phyloP scores from a whole-genome alignment of 2,113 vertebrate genomes.

The Nesospiza acunhae region DNA sequence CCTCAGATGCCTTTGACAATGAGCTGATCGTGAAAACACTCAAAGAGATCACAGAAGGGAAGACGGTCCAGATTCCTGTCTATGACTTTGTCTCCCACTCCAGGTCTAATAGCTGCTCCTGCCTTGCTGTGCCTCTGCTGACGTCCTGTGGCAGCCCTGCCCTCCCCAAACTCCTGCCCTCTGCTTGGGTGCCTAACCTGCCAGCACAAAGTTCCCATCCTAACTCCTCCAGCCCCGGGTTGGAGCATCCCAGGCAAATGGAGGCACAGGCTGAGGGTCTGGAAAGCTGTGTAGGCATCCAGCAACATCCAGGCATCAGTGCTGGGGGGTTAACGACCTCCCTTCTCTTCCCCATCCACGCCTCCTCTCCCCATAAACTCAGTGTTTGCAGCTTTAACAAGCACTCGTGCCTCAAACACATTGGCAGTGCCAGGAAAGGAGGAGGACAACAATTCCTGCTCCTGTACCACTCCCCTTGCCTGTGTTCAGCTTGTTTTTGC shows the following conservation, averaged over 20 bases:
- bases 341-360: background rate
- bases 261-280: background rate
- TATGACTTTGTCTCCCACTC: slow-evolving; percentile 97
- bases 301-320: background rate
- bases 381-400: background rate
- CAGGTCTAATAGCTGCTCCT: slow-evolving; percentile 75
- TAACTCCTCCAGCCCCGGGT: background rate
- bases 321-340: background rate
- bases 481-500: background rate
- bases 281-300: background rate
- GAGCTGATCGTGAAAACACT: slow-evolving; percentile 92
- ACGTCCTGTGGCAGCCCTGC: background rate
- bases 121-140: background rate
- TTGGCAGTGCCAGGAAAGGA: background rate
- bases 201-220: background rate
- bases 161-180: background rate
- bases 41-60: slow-evolving; percentile 86
- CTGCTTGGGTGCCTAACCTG: background rate
- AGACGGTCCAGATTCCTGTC: slow-evolving; percentile 93
- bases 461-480: background rate
- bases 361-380: background rate
- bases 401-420: background rate
- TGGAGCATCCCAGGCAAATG: background rate
- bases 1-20: slow-evolving; percentile 95
- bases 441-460: background rate